phyloP scores from a whole-genome alignment of 2,797 vertebrate species.

The Myoxocephalus aenaeus region DNA sequence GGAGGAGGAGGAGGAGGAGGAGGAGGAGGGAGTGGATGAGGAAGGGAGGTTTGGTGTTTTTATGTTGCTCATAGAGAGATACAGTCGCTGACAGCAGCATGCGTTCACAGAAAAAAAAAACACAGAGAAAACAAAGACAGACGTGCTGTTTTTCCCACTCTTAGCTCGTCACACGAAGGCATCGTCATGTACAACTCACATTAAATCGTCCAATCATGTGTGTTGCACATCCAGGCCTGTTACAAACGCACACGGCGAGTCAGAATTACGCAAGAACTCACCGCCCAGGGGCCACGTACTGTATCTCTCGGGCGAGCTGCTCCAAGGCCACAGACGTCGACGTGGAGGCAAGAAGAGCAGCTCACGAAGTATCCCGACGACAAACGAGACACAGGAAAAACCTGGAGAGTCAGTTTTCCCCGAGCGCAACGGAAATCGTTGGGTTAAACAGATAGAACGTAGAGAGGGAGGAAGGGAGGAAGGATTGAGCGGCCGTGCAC shows the following conservation, averaged over 20 bases:
- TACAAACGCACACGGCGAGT: slow-evolving; percentile 45
- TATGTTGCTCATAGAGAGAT: slow-evolving; percentile 50
- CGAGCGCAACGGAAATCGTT: neutral
- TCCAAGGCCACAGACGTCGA: slow-evolving; percentile 54
- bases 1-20: slow-evolving; percentile 29
- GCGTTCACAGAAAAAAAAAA: slow-evolving; percentile 26
- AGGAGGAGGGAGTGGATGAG: neutral
- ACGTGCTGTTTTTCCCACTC: slow-evolving; percentile 19
- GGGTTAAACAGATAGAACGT: neutral
- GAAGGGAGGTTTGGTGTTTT: slow-evolving; percentile 40
- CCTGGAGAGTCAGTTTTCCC: slow-evolving; percentile 25
- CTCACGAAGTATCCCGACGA: neutral
- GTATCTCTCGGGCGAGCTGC: slow-evolving; percentile 26
- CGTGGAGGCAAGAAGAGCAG: slow-evolving; percentile 44
- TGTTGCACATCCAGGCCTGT: slow-evolving; percentile 35
- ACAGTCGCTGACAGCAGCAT: slow-evolving; percentile 35
- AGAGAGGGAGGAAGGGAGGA: neutral
- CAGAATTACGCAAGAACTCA: slow-evolving; percentile 63
- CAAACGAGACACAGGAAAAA: slow-evolving; percentile 1
- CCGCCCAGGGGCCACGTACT: slow-evolving; percentile 19
- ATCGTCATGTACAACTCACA: slow-evolving; percentile 33
- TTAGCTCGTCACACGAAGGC: slow-evolving; percentile 23
- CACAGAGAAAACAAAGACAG: slow-evolving; percentile 30
- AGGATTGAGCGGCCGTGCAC: slow-evolving; percentile 9
- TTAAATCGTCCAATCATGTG: slow-evolving; percentile 38